Base-by-base conservation (phyloP, 2,888 invertebrate genomes). In the Heliconius hortense region DNA sequence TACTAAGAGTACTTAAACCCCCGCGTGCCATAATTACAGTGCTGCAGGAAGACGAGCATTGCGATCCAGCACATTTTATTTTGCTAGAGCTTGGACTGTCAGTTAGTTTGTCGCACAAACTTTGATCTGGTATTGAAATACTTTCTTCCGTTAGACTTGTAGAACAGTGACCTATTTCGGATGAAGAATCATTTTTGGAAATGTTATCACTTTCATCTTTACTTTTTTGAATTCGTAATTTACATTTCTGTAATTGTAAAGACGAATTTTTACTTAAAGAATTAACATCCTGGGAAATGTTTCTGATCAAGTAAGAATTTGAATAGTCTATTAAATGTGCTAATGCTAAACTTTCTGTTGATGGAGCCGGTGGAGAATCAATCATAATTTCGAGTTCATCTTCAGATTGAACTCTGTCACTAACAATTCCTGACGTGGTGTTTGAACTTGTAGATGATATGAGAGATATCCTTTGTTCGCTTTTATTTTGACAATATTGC, bases 361-460 rank as follows among this genome's bases (percentile, higher is more conserved):
- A 97, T 5, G 97, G 97, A n/a, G 97, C 97, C 28, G 97, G 97
- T 10, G 97, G 96, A 69, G 96, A 95, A 81, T 96, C 97, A 77
- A 97, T 97, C 96, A 97, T 96, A 80, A 97, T 97, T 93, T 98
- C 98, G 85, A 98, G 95, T 90, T 98, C 98, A 87, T 98, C 98
- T 92, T 98, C 97, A 74, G 98, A 98, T 88, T 98, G 98, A 75
- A 98, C 98, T 82, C 98, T 96, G 89, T 99, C 99, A 88, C 98
- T 98, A 67, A 98, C 98, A 82, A 99, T 98, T 77, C 99, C 99
- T 48, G 98, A 98, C 35, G 99, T 99, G 62, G 98, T 99, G 87
- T 98, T 98, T n/a, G 98, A 98, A 84, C 98, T 98, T 63, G 98
- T 97, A 84, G 97, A 97, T 77, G 98, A 98, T 86, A 98, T 98